Base-by-base conservation (phyloP, 2,797 vertebrate species). In the Hipposideros larvatus region DNA sequence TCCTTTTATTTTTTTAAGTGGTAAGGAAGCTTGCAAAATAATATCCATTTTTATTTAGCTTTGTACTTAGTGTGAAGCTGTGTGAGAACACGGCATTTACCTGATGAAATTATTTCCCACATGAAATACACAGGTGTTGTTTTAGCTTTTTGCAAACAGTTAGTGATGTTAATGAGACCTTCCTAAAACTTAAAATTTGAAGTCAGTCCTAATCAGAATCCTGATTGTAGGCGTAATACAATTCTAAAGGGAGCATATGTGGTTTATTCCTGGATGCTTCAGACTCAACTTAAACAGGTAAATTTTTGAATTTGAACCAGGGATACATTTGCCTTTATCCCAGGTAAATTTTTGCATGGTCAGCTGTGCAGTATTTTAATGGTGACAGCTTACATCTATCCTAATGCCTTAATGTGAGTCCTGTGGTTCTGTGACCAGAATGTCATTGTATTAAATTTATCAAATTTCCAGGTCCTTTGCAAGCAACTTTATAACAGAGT, bases 31-130 rank as follows among this genome's bases (percentile, higher is more conserved):
- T 96, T 92, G 80, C 55, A 93, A 97, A 96, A 97, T 95, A 97
- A 97, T 96, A 98, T 87, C 61, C 85, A 96, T 96, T 97, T 96
- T 89, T 89, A 95, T 95, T 96, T 96, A 96, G 82, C 74, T 94
- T 91, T 91, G 68, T 94, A 85, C 51, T 79, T 91, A 89, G n/a
- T 89, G 78, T 74, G 37, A 73, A 90, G 61, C 70, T 77, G 2
- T 80, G 74, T 66, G 28, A 94, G 87, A 96, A 86, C 21, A 89
- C 4, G 94, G 41, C n/a, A 86, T 80, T 96, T 87, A 68, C 26
- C n/a, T 89, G 41, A 80, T 95, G 48, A 94, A 95, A 95, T 94
- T 74, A 73, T 80, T 80, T 96, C 53, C 74, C 7, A 5, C 31
- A 19, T 61, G 75, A 96, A 93, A 87, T 94, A 73, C 91, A 73